phyloP scores from a whole-genome alignment of 2,888 invertebrate species.

The Dione juno region DNA sequence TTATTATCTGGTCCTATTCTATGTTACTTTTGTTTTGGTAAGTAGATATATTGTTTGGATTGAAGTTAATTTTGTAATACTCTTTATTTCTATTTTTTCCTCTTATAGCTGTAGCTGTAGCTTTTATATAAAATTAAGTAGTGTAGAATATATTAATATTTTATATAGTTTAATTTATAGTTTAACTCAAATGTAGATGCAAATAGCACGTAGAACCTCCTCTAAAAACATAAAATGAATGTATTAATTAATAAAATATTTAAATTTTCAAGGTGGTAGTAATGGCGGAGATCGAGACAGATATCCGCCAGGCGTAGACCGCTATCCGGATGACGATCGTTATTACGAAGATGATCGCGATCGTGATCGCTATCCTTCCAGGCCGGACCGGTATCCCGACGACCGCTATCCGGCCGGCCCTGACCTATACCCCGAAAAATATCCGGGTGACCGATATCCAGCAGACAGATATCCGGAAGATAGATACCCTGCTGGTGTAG shows the following conservation, averaged over 20 bases:
- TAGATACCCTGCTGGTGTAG: conserved; percentile 75
- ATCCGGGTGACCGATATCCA: conserved; percentile 67
- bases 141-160: background rate
- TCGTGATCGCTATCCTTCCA: conserved; percentile 64
- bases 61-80: background rate
- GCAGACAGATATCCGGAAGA: conserved; percentile 74
- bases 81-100: background rate
- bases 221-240: background rate
- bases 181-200: conserved; percentile 3
- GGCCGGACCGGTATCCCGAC: conserved; percentile 79
- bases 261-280: conserved; percentile 67
- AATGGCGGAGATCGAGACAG: conserved; percentile 66
- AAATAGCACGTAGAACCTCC: conserved; percentile 22
- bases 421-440: conserved; percentile 72
- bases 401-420: conserved; percentile 71
- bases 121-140: background rate
- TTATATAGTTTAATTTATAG: background rate
- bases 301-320: conserved; percentile 77
- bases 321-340: conserved; percentile 79
- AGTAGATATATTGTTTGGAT: background rate
- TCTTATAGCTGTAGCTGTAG: background rate
- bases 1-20: background rate
- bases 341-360: conserved; percentile 74
- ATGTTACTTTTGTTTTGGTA: background rate
- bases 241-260: conserved; percentile 22